phyloP scores from a whole-genome alignment of 53 echinoderm and acorn worm genomes.

The Paelopatides confundens region DNA sequence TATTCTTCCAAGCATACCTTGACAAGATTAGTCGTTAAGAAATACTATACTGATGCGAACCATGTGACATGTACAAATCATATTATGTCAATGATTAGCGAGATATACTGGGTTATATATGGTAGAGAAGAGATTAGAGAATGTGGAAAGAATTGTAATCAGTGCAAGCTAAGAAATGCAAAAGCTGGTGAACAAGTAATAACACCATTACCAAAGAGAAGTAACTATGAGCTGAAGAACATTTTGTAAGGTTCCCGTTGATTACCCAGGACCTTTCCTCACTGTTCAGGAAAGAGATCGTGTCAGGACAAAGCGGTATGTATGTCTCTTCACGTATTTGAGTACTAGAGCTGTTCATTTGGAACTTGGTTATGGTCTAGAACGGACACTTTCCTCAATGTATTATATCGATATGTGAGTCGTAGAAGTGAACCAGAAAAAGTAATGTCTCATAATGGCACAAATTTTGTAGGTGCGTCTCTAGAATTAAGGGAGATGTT shows the following conservation, averaged over 20 bases:
- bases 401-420: conserved; percentile 32
- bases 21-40: too few species aligned
- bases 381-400: conserved; percentile 42
- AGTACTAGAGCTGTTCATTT: conserved; percentile 23
- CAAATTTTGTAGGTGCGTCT: background rate
- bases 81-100: too few species aligned
- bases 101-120: too few species aligned
- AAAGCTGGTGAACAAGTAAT: too few species aligned
- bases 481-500: background rate
- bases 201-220: background rate
- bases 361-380: conserved; percentile 34
- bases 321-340: conserved; percentile 49
- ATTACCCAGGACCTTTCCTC: conserved; percentile 41
- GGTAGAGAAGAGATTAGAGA: too few species aligned
- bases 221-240: background rate
- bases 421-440: too few species aligned
- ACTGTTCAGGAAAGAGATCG: conserved; percentile 26
- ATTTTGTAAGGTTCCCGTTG: conserved; percentile 21
- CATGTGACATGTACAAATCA: too few species aligned
- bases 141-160: too few species aligned
- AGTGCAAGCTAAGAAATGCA: too few species aligned
- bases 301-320: too few species aligned
- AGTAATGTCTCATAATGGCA: background rate
- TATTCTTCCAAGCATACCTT: too few species aligned
- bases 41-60: too few species aligned